A percentile compares a stretch with the other conserved stretches of the same genome.
Conservation (phyloP, 2,797 vertebrate genomes). For the Argyrosomus regius region DNA sequence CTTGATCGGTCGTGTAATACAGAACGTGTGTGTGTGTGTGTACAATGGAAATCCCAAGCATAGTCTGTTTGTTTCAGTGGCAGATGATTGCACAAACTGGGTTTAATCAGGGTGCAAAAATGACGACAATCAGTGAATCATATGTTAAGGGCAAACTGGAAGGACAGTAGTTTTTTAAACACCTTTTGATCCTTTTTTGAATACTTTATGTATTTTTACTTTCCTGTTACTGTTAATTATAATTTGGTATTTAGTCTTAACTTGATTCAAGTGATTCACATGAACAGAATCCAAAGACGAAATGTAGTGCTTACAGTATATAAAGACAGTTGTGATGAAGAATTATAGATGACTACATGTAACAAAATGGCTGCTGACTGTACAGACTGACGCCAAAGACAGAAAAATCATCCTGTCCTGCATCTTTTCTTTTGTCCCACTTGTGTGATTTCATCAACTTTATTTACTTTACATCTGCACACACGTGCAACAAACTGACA, state of each 20-base stretch:
- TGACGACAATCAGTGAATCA: constrained; percentile 68
- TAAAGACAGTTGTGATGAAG: constrained; percentile 28
- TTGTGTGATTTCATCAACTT: constrained; percentile 29
- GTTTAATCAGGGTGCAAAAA: constrained; percentile 53
- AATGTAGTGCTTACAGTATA: constrained; percentile 18
- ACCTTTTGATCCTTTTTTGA: constrained; percentile 42
- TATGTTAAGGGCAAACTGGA: constrained; percentile 57
- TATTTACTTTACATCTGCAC: constrained; percentile 31
- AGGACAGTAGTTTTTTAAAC: constrained; percentile 37
- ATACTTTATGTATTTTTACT: constrained; percentile 35
- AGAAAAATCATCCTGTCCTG: constrained; percentile 16
- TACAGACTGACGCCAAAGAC: constrained; percentile 67
- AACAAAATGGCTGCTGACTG: constrained; percentile 31
- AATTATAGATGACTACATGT: constrained; percentile 22
- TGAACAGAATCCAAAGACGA: constrained; percentile 42
- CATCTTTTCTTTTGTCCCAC: background rate
- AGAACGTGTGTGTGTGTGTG: background rate
- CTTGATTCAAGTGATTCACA: constrained; percentile 48
- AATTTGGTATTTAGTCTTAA: background rate
- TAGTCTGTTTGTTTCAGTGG: constrained; percentile 13
- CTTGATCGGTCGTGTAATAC: constrained; percentile 25
- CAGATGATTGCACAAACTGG: constrained; percentile 23
- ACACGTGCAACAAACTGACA: background rate
- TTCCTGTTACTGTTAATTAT: constrained; percentile 27
- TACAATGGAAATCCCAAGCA: constrained; percentile 2